These are phyloP conservation scores for Tuta absoluta DNA, from an alignment of 2,888 invertebrate genomes.

Conservation along the genomic window DNA sequence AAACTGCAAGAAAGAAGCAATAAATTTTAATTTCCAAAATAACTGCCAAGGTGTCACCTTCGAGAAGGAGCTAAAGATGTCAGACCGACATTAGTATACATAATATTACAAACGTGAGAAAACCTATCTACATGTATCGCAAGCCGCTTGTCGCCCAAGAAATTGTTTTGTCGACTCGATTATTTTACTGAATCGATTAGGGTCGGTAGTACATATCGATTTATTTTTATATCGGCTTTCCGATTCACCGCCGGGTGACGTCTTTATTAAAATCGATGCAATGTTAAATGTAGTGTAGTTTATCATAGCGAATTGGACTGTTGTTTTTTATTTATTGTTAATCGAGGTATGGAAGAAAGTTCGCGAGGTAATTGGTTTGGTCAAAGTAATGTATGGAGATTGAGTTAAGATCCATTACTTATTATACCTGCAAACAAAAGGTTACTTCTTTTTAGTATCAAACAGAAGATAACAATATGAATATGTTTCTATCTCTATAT, in stretches of 20 bases:
- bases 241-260: conserved; percentile 59
- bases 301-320: conserved; percentile 21
- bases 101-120: conserved; percentile 35
- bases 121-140: conserved; percentile 61
- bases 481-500: too few species aligned
- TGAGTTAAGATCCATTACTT: neutral
- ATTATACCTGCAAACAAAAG: too few species aligned
- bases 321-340: conserved; percentile 1
- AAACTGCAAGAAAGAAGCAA: too few species aligned
- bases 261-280: conserved; percentile 61
- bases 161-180: conserved; percentile 77
- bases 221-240: conserved; percentile 58
- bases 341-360: conserved; percentile 12
- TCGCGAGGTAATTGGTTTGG: conserved; percentile 1
- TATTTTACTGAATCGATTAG: conserved; percentile 72
- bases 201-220: conserved; percentile 49
- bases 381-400: conserved; percentile 7
- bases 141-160: conserved; percentile 62
- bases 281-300: conserved; percentile 37
- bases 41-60: too few species aligned
- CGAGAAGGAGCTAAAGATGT: too few species aligned
- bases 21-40: too few species aligned
- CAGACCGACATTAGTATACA: neutral
- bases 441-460: too few species aligned
- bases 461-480: too few species aligned